A percentile compares a stretch with the other conserved stretches of the same genome.
These are phyloP conservation scores for Saguinus imperator DNA, from an alignment of 2,113 vertebrate genomes.

Conservation along the genomic window DNA sequence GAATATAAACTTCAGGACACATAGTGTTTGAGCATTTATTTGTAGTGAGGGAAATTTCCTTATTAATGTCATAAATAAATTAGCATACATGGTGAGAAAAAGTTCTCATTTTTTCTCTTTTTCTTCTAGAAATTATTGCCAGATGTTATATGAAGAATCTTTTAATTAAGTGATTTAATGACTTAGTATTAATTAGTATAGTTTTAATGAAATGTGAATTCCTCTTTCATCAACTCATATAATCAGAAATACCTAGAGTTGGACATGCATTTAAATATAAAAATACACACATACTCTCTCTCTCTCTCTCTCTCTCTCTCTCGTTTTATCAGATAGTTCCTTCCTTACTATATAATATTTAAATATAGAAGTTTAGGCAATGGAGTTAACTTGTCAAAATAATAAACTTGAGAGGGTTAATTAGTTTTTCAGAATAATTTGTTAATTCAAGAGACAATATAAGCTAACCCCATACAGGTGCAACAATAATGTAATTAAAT, in stretches of 20 bases:
- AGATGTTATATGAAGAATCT: background rate
- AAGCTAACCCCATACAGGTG: background rate
- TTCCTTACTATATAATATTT: background rate
- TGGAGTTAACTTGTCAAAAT: background rate
- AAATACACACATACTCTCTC: background rate
- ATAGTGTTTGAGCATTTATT: slow-evolving; percentile 8
- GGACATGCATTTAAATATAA: background rate
- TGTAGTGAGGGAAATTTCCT: slow-evolving; percentile 20
- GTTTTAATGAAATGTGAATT: slow-evolving; percentile 36
- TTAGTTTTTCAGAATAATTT: slow-evolving; percentile 41
- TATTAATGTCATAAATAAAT: slow-evolving; percentile 36
- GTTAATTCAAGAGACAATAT: background rate
- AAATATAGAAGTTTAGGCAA: background rate
- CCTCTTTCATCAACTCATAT: slow-evolving; percentile 7
- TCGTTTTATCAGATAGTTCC: background rate
- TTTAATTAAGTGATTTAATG: slow-evolving; percentile 26
- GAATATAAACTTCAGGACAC: slow-evolving; percentile 14
- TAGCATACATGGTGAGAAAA: background rate
- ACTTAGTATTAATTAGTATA: slow-evolving; percentile 15
- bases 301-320: too few species aligned
- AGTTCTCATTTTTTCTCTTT: background rate
- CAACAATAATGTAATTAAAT: background rate
- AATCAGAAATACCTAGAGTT: slow-evolving; percentile 8
- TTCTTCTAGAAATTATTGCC: background rate
- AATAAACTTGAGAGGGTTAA: background rate